Evolutionary conservation across 2,113 vertebrate species (phyloP), one percentile per base, ranked within the genome.

Genomic region (Atlantisia rogersi): DNA sequence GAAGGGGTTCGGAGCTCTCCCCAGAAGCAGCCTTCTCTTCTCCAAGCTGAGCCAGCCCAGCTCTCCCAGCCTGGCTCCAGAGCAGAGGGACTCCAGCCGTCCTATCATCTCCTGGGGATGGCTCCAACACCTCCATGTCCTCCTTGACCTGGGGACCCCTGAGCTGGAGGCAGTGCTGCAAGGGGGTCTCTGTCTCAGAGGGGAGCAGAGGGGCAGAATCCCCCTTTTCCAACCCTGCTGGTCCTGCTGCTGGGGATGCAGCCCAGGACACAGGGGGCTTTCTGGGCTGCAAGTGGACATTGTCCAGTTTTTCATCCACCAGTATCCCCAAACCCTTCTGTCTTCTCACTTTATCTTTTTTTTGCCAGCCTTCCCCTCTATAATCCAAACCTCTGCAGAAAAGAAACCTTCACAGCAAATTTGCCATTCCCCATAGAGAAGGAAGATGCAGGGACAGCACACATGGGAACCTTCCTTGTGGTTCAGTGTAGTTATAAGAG

Each of bases 221-320:
- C 37, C 40, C 15, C 52, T 32, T 32, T 48, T 3, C 44, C 44
- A 46, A 8, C 2, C 62, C 77, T 14, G 31, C 17, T 67, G 77
- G 5, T 39, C 79, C 19, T 8, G 5, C 53, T 69, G 42, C 63
- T 48, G 14, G 18, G 50, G 50, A 55, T 55, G 28, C 79, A 82
- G 53, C 53, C 65, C n/a, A 8, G 28, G 10, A 4, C 0, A 15
- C 0, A 0, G 10, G 2, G 44, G 44, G 44, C 44, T 46, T 46
- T 46, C 52, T n/a, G 22, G n/a, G n/a, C 14, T 76, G 21, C 0
- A 0, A 59, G 2, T 0, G 0, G 22, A 17, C 17, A 0, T 8
- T n/a, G 12, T 2, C 14, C 32, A 70, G 9, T 5, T 28, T 32
- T 32, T 12, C 22, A 31, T 8, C 56, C 9, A 4, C 21, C 24